Percentiles rank a stretch among this genome's conserved stretches.
phyloP scores from a whole-genome alignment of 2,113 vertebrate genomes.

The Drymodes brunneopygia region DNA sequence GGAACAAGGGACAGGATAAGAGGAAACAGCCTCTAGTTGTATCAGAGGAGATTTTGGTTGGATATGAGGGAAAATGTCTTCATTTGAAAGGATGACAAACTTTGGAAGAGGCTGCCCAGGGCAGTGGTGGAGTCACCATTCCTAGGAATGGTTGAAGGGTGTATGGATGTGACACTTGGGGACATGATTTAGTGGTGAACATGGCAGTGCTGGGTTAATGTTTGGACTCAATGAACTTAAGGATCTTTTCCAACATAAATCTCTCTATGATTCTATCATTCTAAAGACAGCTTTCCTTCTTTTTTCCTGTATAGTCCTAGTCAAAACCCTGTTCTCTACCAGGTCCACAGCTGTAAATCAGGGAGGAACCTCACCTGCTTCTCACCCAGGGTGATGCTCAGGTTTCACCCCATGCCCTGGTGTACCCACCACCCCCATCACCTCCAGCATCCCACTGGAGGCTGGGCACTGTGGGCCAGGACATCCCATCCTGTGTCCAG shows the following conservation, averaged over 20 bases:
- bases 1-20: background rate
- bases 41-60: background rate
- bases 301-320: background rate
- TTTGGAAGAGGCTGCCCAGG: background rate
- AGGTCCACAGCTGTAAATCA: background rate
- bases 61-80: background rate
- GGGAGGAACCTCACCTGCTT: background rate
- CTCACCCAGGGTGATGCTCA: background rate
- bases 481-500: background rate
- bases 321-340: background rate
- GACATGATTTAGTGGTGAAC: background rate
- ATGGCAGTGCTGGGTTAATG: background rate
- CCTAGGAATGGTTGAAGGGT: background rate
- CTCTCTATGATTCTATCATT: background rate
- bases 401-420: background rate
- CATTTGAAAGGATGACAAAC: background rate
- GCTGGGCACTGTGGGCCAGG: accelerated
- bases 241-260: background rate
- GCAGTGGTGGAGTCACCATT: background rate
- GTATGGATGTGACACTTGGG: background rate
- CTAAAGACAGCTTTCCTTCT: background rate
- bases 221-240: background rate
- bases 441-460: accelerated
- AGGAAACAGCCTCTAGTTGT: background rate
- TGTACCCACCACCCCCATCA: background rate